These are phyloP conservation scores for Chrysochloris asiatica DNA, from an alignment of 2,113 vertebrate genomes.

Conservation along the genomic window DNA sequence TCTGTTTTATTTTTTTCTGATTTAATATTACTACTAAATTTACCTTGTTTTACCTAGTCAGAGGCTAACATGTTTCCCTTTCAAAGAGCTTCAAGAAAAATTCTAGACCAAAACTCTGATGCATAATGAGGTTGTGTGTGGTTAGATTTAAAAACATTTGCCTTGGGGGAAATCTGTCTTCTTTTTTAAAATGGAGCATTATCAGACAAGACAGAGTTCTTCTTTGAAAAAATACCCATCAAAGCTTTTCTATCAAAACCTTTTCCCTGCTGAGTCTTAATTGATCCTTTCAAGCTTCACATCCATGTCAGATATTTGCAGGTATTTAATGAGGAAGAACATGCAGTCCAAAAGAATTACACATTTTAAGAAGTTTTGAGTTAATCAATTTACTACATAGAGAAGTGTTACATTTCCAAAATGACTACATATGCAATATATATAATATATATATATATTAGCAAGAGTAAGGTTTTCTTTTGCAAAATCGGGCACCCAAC, in stretches of 20 bases:
- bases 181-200: conserved; percentile 42
- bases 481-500: no score
- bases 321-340: conserved; percentile 64
- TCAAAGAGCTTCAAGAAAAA: conserved; percentile 37
- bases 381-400: conserved; percentile 32
- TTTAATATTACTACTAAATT: conserved; percentile 10
- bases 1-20: background rate
- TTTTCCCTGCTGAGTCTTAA: conserved; percentile 48
- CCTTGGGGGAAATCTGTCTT: conserved; percentile 38
- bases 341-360: background rate
- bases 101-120: conserved; percentile 16
- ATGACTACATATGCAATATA: background rate
- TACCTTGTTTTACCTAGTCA: conserved; percentile 4
- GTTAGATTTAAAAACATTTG: conserved; percentile 50
- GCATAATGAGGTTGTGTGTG: conserved; percentile 20
- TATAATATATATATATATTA: no score
- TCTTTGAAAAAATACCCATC: conserved; percentile 52
- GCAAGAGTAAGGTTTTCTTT: no score
- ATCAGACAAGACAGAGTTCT: conserved; percentile 26
- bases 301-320: conserved; percentile 43
- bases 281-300: conserved; percentile 45
- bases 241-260: conserved; percentile 53
- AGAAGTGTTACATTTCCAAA: conserved; percentile 8
- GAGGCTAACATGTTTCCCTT: conserved; percentile 1
- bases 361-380: conserved; percentile 36